Percentiles rank a stretch among this genome's conserved stretches.
phyloP scores from a whole-genome alignment of 2,113 vertebrate species.

The Rhabdomys dilectus region DNA sequence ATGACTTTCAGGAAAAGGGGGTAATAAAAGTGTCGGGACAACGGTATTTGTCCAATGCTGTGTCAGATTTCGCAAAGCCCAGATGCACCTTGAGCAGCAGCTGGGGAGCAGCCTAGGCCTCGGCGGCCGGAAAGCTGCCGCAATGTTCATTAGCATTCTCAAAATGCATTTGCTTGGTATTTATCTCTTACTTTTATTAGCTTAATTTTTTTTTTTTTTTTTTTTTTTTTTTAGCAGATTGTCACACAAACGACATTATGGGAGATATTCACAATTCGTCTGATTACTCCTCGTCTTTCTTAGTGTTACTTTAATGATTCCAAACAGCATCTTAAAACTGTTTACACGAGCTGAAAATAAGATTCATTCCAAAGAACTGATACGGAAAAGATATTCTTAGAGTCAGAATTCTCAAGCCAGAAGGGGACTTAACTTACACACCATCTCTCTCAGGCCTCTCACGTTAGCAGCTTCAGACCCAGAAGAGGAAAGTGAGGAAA shows the following conservation, averaged over 20 bases:
- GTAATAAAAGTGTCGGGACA: conserved; percentile 69
- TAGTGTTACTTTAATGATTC: conserved; percentile 83
- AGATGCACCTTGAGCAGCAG: conserved; percentile 86
- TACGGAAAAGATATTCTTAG: conserved; percentile 62
- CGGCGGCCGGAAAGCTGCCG: conserved; percentile 66
- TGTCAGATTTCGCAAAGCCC: conserved; percentile 87
- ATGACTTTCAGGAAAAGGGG: conserved; percentile 81
- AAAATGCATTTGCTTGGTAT: conserved; percentile 70
- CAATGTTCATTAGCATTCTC: conserved; percentile 61
- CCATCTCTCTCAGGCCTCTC: background rate
- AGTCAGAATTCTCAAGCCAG: conserved; percentile 56
- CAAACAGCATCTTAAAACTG: conserved; percentile 78
- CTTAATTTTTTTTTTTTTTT: background rate
- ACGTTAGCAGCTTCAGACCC: background rate
- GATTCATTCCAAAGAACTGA: conserved; percentile 70
- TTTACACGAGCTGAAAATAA: conserved; percentile 72
- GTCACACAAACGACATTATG: conserved; percentile 69
- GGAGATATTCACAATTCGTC: conserved; percentile 74
- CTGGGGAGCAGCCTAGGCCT: conserved; percentile 82
- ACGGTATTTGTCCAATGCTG: conserved; percentile 84
- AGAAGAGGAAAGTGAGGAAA: background rate
- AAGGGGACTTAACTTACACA: conserved; percentile 52
- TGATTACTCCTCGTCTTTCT: conserved; percentile 70
- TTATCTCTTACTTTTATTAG: conserved; percentile 79
- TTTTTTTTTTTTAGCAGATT: conserved; percentile 70